phyloP scores from a whole-genome alignment of 2,888 invertebrate genomes.

The Silvanus unidentatus region DNA sequence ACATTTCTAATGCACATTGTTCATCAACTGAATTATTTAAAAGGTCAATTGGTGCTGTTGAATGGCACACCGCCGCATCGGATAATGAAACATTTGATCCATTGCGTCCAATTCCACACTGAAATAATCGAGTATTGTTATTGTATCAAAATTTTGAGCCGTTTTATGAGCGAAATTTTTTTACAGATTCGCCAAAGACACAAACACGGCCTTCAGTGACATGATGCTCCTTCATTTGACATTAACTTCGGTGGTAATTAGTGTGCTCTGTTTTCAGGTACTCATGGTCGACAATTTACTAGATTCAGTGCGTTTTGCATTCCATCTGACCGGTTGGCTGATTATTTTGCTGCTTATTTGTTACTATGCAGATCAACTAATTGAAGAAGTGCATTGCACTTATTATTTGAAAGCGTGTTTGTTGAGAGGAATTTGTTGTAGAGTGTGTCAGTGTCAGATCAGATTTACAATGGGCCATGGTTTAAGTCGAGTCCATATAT shows the following conservation, averaged over 20 bases:
- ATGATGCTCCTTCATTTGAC: constrained; percentile 23
- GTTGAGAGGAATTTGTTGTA: constrained; percentile 10
- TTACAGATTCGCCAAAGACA: constrained; percentile 13
- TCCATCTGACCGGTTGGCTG: constrained; percentile 22
- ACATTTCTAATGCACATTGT: constrained; percentile 27
- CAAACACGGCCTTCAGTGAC: constrained; percentile 15
- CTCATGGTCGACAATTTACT: constrained; percentile 14
- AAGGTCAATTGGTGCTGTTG: constrained; percentile 9
- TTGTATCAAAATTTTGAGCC: no score
- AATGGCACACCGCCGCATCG: background rate
- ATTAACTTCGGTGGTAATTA: constrained; percentile 19
- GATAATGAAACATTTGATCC: constrained; percentile 8
- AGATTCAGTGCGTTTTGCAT: constrained; percentile 19
- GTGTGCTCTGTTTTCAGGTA: constrained; percentile 18
- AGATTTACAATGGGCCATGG: constrained; percentile 5
- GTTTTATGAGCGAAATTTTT: background rate
- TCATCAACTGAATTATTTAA: constrained; percentile 24
- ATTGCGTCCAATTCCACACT: constrained; percentile 24
- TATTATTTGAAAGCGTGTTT: background rate
- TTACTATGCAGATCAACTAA: constrained; percentile 15
- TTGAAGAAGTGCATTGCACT: constrained; percentile 2
- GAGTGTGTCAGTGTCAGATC: constrained; percentile 1
- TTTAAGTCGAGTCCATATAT: background rate
- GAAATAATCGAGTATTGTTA: constrained; percentile 27
- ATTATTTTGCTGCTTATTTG: constrained; percentile 17